Evolutionary conservation across 2,888 invertebrate genomes (phyloP), one percentile per base, ranked within the genome.

Genomic region (Aphidoletes aphidimyza): DNA sequence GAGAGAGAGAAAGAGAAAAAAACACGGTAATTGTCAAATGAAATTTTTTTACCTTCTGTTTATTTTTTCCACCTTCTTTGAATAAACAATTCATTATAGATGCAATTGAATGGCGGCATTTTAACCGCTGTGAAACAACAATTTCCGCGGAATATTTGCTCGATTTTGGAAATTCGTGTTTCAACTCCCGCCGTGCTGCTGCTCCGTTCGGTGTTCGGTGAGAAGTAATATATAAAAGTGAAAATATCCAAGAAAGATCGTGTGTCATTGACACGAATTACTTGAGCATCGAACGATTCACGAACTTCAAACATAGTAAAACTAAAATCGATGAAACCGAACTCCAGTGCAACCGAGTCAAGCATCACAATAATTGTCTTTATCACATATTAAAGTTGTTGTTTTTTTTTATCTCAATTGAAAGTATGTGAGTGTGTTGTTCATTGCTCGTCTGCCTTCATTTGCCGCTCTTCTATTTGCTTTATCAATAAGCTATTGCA

Each of bases 191-290:
- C n/a, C n/a, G n/a, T n/a, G n/a, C n/a, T n/a, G n/a, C n/a, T n/a
- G n/a, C n/a, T n/a, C n/a, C n/a, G n/a, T n/a, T n/a, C 30, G 69
- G 69, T 22, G 22, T 26, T 11, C 2, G 2, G 47, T 17, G 17
- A 5, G 17, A 47, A 19, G 2, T 9, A 5, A 19, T 17, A 19
- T 17, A 2, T 2, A 19, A 11, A 19, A 47, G 47, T 17, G 17
- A 47, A 19, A 47, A 19, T 17, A 2, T 2, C 2, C 8, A 19
- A 47, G 17, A 47, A 19, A 47, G 47, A 47, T 22, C 54, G 2
- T 5, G 54, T 69, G 69, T 69, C 69, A 69, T 69, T 69, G 69
- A 69, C 69, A 69, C 69, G 69, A 69, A 69, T 54, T 5, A 54
- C 26, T 69, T 30, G 30, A 30, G 30, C n/a, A 9, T 14, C 26